Percentiles rank a stretch among this genome's conserved stretches.
phyloP scores from a whole-genome alignment of 2,113 vertebrate genomes.

The Agelaius tricolor region DNA sequence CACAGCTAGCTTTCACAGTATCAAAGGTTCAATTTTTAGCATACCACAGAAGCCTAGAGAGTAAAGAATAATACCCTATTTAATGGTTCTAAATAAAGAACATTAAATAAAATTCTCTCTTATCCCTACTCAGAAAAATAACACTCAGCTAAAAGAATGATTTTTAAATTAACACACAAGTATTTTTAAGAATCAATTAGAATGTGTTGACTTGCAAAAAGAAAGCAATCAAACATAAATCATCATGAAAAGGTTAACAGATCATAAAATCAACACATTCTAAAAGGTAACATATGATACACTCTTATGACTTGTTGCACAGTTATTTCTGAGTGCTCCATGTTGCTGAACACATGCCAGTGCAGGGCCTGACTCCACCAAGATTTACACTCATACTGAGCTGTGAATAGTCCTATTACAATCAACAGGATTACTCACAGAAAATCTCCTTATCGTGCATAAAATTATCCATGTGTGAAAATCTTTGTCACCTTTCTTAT shows the following conservation, averaged over 20 bases:
- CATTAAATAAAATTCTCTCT: background rate
- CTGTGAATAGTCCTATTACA: constrained; percentile 56
- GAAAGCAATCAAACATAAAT: constrained; percentile 20
- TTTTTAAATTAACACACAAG: background rate
- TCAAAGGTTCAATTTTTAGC: background rate
- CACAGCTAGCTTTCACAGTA: background rate
- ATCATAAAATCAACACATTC: constrained; percentile 15
- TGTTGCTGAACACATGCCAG: constrained; percentile 3
- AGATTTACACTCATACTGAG: constrained; percentile 23
- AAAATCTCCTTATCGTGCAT: constrained; percentile 24
- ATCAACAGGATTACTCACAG: constrained; percentile 36
- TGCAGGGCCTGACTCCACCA: constrained; percentile 28
- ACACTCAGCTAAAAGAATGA: background rate
- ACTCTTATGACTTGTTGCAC: background rate
- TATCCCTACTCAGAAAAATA: constrained; percentile 1
- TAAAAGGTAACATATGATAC: background rate
- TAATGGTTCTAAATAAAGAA: constrained; percentile 8
- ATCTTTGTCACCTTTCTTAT: constrained; percentile 18
- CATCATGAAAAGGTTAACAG: background rate
- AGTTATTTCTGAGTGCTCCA: background rate
- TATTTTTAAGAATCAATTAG: background rate
- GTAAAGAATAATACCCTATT: background rate
- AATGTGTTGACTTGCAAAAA: constrained; percentile 16
- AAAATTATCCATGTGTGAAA: constrained; percentile 11
- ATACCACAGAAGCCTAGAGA: background rate